Percentiles rank a stretch among this genome's conserved stretches.
Evolutionary conservation across 2,113 vertebrate genomes (phyloP).

Genomic region (Sakesphorus luctuosus): DNA sequence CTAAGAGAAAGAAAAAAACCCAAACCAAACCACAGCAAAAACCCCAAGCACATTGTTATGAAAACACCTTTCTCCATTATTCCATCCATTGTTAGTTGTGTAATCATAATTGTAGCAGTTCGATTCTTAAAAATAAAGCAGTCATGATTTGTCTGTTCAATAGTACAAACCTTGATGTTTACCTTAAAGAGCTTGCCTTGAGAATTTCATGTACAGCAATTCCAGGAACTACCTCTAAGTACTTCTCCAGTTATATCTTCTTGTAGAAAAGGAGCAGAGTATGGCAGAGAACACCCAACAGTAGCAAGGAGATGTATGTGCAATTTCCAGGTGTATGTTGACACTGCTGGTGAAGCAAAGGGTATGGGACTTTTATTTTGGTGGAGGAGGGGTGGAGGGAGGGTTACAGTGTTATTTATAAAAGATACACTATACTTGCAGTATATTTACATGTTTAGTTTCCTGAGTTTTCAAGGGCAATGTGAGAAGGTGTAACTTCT

Average conservation of each 20-base stretch:
- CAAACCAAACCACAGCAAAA: neutral
- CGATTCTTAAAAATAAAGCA: neutral
- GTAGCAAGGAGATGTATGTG: neutral
- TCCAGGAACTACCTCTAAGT: neutral
- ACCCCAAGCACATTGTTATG: neutral
- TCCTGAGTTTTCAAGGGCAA: neutral
- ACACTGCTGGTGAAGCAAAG: neutral
- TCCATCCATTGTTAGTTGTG: neutral
- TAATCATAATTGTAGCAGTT: neutral
- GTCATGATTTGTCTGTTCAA: neutral
- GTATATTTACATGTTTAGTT: neutral
- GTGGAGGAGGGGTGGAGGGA: neutral
- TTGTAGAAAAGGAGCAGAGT: neutral
- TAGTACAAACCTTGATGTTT: neutral
- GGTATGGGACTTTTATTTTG: neutral
- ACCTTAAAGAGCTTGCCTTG: neutral
- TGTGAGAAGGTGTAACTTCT: neutral
- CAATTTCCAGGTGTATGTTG: neutral
- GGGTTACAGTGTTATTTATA: neutral
- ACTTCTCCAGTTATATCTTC: neutral
- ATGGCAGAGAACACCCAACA: neutral
- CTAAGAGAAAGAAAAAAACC: neutral
- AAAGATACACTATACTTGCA: neutral
- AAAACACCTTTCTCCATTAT: neutral
- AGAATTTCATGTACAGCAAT: neutral